phyloP scores from a whole-genome alignment of 2,888 invertebrate species.

The Liposcelis brunnea region DNA sequence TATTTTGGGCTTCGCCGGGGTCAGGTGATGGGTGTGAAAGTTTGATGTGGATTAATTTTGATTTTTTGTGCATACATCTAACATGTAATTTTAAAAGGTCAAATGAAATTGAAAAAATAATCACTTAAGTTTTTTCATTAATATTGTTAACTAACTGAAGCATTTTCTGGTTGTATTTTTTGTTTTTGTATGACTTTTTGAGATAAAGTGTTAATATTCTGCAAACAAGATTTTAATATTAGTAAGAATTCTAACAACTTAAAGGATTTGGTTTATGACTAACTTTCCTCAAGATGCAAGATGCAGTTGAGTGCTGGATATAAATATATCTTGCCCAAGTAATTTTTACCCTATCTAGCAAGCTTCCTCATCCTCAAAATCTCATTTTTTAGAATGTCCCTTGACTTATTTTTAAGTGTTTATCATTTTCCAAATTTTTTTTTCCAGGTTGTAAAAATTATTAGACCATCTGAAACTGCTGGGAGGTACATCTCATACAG shows the following conservation, averaged over 20 bases:
- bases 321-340: not conserved
- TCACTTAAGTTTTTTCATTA: too few species aligned
- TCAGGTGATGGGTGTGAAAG: constrained; percentile 25
- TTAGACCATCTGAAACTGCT: constrained; percentile 93
- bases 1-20: constrained; percentile 37
- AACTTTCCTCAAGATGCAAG: not conserved
- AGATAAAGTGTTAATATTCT: too few species aligned
- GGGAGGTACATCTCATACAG: constrained; percentile 97
- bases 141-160: too few species aligned
- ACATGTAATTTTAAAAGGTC: not conserved
- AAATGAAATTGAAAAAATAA: too few species aligned
- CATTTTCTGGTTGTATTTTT: too few species aligned
- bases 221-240: too few species aligned
- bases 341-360: too few species aligned
- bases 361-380: too few species aligned
- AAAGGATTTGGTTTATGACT: not conserved
- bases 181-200: too few species aligned
- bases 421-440: constrained; percentile 17
- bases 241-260: too few species aligned
- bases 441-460: constrained; percentile 87
- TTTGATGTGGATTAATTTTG: not conserved
- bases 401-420: not conserved
- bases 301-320: not conserved
- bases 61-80: too few species aligned
- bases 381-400: too few species aligned